Conservation (phyloP, 1,140 invertebrate genomes). For the Battus philenor region DNA sequence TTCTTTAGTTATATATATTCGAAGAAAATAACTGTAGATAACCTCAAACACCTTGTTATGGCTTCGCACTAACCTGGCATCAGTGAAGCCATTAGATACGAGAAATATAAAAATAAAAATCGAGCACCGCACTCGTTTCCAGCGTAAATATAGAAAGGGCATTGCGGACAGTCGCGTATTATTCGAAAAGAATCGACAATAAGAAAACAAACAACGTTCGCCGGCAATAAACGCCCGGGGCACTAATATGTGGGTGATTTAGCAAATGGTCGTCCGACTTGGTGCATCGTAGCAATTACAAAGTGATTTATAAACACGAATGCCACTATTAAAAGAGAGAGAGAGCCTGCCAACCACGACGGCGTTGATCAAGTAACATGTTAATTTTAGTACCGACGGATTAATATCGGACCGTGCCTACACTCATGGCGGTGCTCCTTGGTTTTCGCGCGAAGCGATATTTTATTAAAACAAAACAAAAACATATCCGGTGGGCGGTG, state of each 20-base stretch:
- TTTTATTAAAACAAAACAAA: slow-evolving; percentile 1
- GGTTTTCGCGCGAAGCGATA: no score
- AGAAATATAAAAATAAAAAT: neutral
- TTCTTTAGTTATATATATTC: no score
- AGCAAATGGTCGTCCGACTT: slow-evolving; percentile 20
- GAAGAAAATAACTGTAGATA: no score
- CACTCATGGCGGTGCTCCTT: slow-evolving; percentile 12
- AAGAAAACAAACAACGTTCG: slow-evolving; percentile 9
- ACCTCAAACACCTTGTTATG: no score
- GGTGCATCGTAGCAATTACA: slow-evolving; percentile 37
- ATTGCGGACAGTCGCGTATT: neutral
- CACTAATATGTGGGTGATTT: slow-evolving; percentile 34
- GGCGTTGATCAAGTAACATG: slow-evolving; percentile 37
- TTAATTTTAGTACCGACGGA: slow-evolving; percentile 37
- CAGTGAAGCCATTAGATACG: neutral
- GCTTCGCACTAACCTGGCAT: neutral
- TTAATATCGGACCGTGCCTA: slow-evolving; percentile 15
- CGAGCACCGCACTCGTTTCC: neutral
- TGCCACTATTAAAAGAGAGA: slow-evolving; percentile 40
- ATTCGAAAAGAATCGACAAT: slow-evolving; percentile 9
- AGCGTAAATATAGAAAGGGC: slow-evolving; percentile 4
- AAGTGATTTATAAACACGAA: slow-evolving; percentile 53
- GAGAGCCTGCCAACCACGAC: slow-evolving; percentile 15
- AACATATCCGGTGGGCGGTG: slow-evolving; percentile 5
- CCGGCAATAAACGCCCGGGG: slow-evolving; percentile 15